Evolutionary conservation across 1,140 invertebrate species (phyloP).

Genomic region (Zophobas atratus): DNA sequence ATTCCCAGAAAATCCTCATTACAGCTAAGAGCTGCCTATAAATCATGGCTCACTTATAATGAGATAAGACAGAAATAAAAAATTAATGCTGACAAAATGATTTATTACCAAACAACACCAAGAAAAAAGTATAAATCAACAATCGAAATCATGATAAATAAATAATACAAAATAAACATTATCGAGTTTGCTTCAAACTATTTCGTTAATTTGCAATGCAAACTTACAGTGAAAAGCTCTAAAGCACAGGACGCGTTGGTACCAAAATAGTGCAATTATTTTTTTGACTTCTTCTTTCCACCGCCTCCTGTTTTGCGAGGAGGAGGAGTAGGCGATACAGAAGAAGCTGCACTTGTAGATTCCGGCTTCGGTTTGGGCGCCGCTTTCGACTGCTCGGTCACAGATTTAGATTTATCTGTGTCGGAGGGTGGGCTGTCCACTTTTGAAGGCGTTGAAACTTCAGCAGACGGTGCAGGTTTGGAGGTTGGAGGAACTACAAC

Average conservation of each 20-base stretch:
- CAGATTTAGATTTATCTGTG: slow-evolving; percentile 37
- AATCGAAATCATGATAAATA: neutral
- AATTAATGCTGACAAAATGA: slow-evolving; percentile 14
- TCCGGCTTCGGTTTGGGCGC: slow-evolving; percentile 30
- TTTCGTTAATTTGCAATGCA: too few species aligned
- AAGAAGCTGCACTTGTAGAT: slow-evolving; percentile 49
- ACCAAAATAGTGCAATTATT: neutral
- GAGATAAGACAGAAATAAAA: slow-evolving; percentile 1
- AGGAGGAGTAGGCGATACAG: slow-evolving; percentile 54
- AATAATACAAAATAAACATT: slow-evolving; percentile 9
- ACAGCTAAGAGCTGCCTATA: too few species aligned
- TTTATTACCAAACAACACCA: slow-evolving; percentile 19
- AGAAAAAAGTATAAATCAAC: slow-evolving; percentile 30
- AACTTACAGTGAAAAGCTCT: too few species aligned
- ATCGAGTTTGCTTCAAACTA: neutral
- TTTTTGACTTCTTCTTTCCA: slow-evolving; percentile 54
- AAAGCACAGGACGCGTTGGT: neutral
- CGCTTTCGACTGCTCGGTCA: slow-evolving; percentile 36
- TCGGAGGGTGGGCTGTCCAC: neutral
- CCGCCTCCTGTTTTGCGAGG: slow-evolving; percentile 54
- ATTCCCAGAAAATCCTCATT: too few species aligned
- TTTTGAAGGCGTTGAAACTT: slow-evolving; percentile 1
- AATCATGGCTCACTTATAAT: too few species aligned
- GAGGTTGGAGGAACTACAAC: slow-evolving; percentile 3
- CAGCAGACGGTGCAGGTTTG: neutral